Evolutionary conservation across 2,797 vertebrate genomes (phyloP).

Genomic region (Sebastes flavidus): DNA sequence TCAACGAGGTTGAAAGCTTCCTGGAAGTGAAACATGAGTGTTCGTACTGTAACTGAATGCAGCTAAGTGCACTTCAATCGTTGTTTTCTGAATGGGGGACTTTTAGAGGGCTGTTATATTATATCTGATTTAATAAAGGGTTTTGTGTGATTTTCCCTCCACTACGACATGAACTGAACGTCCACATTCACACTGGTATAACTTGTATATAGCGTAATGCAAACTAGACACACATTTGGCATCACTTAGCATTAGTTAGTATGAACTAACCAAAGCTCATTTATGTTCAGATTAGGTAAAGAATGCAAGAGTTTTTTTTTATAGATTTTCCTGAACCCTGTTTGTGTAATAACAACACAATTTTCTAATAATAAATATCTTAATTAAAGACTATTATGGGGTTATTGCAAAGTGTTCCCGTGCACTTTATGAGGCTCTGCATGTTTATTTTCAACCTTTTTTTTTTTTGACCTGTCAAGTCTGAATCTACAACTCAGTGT

Average conservation of each 20-base stretch:
- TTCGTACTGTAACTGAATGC: slow-evolving; percentile 40
- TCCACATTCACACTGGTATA: background rate
- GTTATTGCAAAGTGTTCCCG: background rate
- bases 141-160: background rate
- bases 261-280: background rate
- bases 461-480: background rate
- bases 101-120: slow-evolving; percentile 25
- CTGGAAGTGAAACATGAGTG: slow-evolving; percentile 65
- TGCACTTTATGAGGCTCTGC: background rate
- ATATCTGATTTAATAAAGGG: slow-evolving; percentile 50
- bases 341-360: background rate
- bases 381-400: background rate
- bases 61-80: slow-evolving; percentile 46
- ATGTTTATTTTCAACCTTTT: background rate
- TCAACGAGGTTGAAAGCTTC: slow-evolving; percentile 66
- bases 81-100: slow-evolving; percentile 36
- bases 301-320: background rate
- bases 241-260: background rate
- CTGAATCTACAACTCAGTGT: background rate
- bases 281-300: background rate
- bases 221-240: background rate
- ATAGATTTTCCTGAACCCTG: background rate
- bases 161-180: background rate
- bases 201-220: background rate
- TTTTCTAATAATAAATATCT: background rate